A percentile compares a stretch with the other conserved stretches of the same genome.
Evolutionary conservation across 2,113 vertebrate species (phyloP).

Genomic region (Tyto alba): DNA sequence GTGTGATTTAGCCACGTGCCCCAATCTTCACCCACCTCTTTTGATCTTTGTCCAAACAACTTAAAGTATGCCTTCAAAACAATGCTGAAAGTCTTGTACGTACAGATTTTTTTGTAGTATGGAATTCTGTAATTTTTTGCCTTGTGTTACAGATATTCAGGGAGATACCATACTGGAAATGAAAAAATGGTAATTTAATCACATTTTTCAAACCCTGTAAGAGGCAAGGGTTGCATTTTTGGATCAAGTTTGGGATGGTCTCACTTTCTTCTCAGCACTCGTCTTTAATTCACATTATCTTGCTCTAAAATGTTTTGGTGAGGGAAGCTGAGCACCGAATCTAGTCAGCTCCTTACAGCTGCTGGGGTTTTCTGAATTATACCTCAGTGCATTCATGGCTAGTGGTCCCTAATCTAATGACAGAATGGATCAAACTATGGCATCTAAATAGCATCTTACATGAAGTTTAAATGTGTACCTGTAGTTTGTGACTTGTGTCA

Average conservation of each 20-base stretch:
- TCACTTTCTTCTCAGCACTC: neutral
- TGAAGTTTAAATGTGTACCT: neutral
- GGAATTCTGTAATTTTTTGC: neutral
- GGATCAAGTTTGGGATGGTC: neutral
- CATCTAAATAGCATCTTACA: neutral
- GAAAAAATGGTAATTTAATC: neutral
- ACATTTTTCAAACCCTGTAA: neutral
- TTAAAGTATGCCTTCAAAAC: neutral
- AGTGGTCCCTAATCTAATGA: neutral
- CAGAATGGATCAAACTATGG: neutral
- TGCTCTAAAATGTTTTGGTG: neutral
- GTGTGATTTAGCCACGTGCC: neutral
- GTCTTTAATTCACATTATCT: neutral
- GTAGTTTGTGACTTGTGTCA: neutral
- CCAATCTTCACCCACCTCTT: neutral
- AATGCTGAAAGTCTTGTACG: neutral
- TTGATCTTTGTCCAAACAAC: neutral
- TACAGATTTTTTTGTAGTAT: neutral
- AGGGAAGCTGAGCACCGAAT: neutral
- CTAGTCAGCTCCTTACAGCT: neutral
- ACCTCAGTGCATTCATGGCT: neutral
- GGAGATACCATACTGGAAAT: neutral
- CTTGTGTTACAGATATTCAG: neutral
- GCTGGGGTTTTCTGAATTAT: neutral
- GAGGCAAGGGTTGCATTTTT: neutral